A percentile compares a stretch with the other conserved stretches of the same genome.
phyloP scores from a whole-genome alignment of 1,140 invertebrate genomes.

The Drosophila ananassae region DNA sequence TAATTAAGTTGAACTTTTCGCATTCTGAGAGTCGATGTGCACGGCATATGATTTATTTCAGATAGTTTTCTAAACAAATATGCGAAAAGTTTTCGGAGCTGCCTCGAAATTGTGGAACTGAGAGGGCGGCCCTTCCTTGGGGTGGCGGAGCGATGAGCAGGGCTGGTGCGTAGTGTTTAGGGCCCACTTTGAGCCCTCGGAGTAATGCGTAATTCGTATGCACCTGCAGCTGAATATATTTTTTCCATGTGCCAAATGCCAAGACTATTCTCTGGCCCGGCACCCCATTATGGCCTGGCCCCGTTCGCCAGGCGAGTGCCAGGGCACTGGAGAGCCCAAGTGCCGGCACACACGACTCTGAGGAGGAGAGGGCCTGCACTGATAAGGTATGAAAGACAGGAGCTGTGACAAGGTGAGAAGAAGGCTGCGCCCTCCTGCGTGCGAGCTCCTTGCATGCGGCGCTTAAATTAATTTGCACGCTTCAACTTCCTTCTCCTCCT shows the following conservation, averaged over 20 bases:
- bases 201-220: background rate
- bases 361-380: background rate
- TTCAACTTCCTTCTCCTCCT: conserved; percentile 28
- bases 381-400: conserved; percentile 2
- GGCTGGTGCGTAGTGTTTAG: conserved; percentile 15
- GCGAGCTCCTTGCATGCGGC: conserved; percentile 68
- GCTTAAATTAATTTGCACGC: conserved; percentile 73
- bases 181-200: background rate
- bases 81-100: conserved; percentile 50
- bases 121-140: too few species aligned
- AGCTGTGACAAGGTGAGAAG: conserved; percentile 50
- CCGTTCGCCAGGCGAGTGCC: background rate
- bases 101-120: too few species aligned
- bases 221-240: background rate
- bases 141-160: too few species aligned
- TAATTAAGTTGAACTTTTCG: conserved; percentile 73
- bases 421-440: conserved; percentile 42
- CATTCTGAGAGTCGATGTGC: conserved; percentile 42
- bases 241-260: too few species aligned
- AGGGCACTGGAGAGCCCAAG: background rate
- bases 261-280: conserved; percentile 1
- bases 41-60: conserved; percentile 72
- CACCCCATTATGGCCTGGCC: conserved; percentile 17
- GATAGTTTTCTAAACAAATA: conserved; percentile 70
- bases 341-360: background rate